These are phyloP conservation scores for Alca torda DNA, from an alignment of 2,797 vertebrate species.

Conservation along the genomic window DNA sequence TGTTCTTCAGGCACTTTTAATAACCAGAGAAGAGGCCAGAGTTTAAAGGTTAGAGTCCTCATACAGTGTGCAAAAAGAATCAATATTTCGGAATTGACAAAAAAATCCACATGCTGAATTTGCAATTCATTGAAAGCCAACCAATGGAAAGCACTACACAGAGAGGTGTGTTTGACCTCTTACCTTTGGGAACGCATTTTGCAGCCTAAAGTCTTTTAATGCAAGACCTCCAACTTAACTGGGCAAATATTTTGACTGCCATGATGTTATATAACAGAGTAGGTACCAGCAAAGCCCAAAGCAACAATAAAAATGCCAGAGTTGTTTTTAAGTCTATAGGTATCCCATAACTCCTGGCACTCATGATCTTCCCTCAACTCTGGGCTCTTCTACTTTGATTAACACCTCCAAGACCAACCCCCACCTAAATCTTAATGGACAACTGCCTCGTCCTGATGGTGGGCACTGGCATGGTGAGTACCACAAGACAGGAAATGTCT, in stretches of 20 bases:
- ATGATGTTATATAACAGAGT: background rate
- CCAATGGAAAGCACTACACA: background rate
- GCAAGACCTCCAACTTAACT: background rate
- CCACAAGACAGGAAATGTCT: background rate
- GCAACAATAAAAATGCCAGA: background rate
- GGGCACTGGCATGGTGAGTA: background rate
- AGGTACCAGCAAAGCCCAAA: background rate
- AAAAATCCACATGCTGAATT: background rate
- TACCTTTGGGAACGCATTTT: background rate
- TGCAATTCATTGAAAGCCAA: constrained; percentile 1
- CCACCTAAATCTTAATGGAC: background rate
- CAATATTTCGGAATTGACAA: background rate
- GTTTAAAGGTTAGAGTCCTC: background rate
- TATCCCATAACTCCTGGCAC: background rate
- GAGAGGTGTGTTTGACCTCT: constrained; percentile 4
- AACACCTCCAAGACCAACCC: background rate
- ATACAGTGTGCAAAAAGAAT: background rate
- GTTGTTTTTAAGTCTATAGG: background rate
- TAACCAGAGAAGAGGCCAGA: background rate
- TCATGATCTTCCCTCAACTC: background rate
- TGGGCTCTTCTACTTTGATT: background rate
- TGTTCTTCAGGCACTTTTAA: background rate
- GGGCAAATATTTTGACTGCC: background rate
- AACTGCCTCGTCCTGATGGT: background rate
- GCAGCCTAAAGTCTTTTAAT: background rate